A percentile compares a stretch with the other conserved stretches of the same genome.
These are phyloP conservation scores for Eretmodus cyanostictus DNA, from an alignment of 2,113 vertebrate genomes.

Conservation along the genomic window DNA sequence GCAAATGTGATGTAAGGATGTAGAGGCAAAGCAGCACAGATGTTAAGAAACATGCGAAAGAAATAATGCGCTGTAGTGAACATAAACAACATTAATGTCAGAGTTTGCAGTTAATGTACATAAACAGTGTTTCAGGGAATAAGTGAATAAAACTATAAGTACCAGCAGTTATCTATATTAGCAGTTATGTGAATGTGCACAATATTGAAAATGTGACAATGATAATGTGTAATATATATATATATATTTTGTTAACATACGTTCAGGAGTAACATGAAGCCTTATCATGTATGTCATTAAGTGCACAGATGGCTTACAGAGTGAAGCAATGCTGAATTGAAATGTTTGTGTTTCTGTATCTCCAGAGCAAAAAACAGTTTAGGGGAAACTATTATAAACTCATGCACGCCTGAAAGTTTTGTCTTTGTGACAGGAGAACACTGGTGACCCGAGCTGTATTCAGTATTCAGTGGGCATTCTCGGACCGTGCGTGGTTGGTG, in stretches of 20 bases:
- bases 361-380: background rate
- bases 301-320: background rate
- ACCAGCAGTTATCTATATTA: background rate
- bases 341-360: background rate
- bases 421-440: background rate
- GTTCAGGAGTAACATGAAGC: background rate
- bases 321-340: background rate
- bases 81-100: background rate
- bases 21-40: background rate
- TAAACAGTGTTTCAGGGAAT: background rate
- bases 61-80: background rate
- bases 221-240: background rate
- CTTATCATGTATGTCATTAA: background rate
- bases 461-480: background rate
- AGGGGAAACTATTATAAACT: background rate
- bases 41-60: background rate
- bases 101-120: background rate
- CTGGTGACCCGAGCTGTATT: fast-evolving
- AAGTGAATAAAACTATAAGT: background rate
- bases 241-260: background rate
- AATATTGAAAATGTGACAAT: background rate
- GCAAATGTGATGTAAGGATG: background rate
- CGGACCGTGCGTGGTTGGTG: background rate
- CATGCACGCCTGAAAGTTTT: background rate
- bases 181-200: background rate